Base-by-base conservation (phyloP, 1,140 invertebrate genomes). In the Varroa destructor region DNA sequence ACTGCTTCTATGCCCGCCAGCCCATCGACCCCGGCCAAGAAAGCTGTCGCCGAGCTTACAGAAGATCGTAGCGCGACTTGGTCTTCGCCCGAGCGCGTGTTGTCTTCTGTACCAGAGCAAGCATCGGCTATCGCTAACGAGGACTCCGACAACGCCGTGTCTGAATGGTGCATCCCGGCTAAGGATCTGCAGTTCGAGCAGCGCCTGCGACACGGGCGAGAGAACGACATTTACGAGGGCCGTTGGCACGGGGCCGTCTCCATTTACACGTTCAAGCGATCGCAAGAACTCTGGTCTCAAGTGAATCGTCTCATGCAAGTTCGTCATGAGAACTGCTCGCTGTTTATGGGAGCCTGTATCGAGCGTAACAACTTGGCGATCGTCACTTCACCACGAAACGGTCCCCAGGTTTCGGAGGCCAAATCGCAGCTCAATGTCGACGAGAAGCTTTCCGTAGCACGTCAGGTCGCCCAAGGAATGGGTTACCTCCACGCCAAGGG, bases 321-420 rank as follows among this genome's bases (percentile, higher is more conserved):
- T 40, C 77, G 82, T 2, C 82, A 83, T 72, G 82, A 83, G 74
- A 83, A 83, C 74, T 79, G 82, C 51, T 79, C 80, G 6, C 77
- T 83, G 6, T 83, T 82, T 74, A 83, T 83, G 82, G 82, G 81
- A 0, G 81, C 81, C 0, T 82, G 81, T 72, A 78, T 80, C 14
- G 76, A 78, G 57, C 77, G 77, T 0, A 78, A 79, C 5, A 74
- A 78, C 58, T 74, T 82, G 25, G 80, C 81, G 5, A 78, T 82
- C 43, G 77, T 82, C 43, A 81, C 80, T 10, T 43, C 58, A 40
- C 72, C 72, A 1, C 71, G 58, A 10, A 51, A 57, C 72, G 73
- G 58, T 36, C 56, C 71, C 71, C 37, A 71, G 73, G 43, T 71
- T 0, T 71, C 73, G 12, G 55, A 54, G 2, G 43, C 71, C 0